Base-by-base conservation (phyloP, 2,797 vertebrate species). In the Momotus momota region DNA sequence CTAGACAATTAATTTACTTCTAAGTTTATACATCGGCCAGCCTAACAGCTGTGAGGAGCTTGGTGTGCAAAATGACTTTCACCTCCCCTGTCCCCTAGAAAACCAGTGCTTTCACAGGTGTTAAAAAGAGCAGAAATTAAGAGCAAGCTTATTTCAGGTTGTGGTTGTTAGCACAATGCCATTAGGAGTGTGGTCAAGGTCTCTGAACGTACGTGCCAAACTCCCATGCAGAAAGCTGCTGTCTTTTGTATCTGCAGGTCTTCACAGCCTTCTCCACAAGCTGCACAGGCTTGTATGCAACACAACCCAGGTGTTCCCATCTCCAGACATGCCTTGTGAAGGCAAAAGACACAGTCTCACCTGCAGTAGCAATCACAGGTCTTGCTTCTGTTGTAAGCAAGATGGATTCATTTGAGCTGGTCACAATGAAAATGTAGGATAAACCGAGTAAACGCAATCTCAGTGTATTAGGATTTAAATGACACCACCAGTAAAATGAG, bases 401-500 rank as follows among this genome's bases (percentile, higher is more conserved):
- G 67, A 60, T 46, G 7, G 45, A 81, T 81, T 90, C 7, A 67
- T 77, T 94, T 80, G 52, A 65, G 31, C 23, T 31, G 14, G n/a
- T 51, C 31, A 45, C 49, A 91, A 49, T 65, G 69, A 86, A 94
- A 86, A 46, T 5, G 12, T 15, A 35, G 41, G 49, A 75, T 69
- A 61, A 89, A 52, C 22, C 35, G 13, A 17, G 38, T 43, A 83
- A 90, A 78, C 12, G 25, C 27, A 40, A 14, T 31, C 35, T 61
- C 23, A 31, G 48, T 18, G 38, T 22, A 55, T 74, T 31, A 41
- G 69, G 58, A 91, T 78, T 93, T 74, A 88, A 93, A 83, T 54
- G 51, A 26, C 38, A 81, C 23, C 58, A 54, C 22, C 38, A 79
- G 29, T 52, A 90, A 90, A 90, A 65, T 21, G 62, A 69, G 45